Base-by-base conservation (phyloP, 2,888 invertebrate species). In the Amblyteles armatorius region DNA sequence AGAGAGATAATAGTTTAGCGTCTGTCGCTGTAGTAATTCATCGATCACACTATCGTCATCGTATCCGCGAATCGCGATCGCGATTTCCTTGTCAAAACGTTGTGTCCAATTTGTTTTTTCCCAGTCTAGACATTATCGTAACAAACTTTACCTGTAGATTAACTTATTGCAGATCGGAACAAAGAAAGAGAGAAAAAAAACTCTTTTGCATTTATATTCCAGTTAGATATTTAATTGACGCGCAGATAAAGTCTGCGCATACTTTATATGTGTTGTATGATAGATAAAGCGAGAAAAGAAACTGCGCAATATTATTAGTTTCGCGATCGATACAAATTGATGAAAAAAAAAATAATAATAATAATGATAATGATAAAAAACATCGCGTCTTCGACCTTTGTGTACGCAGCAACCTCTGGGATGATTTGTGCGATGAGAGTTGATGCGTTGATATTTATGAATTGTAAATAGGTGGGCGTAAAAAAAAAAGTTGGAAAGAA, bases 151-250 rank as follows among this genome's bases (percentile, higher is more conserved):
- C 16, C 60, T 69, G 1, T 69, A 29, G 44, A 77, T 73, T 60
- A 84, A 77, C n/a, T 78, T 65, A 55, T 82, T 74, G 71, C 60
- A 72, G 65, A 67, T 76, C 57, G 19, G 69, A 68, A 60, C 65
- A 22, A 36, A 82, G 69, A 69, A 60, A 13, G 7, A 68, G 36
- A 13, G 57, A 72, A 76, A 19, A 65, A 68, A 63, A 77, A 44
- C 36, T 52, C 7, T 68, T 76, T 79, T 82, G 79, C 84, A 82
- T 82, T 85, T 76, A 74, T 67, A 74, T 68, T 82, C 71, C 69
- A 76, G 57, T 55, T 69, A 55, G 19, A 33, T 74, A 67, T 79
- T 79, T 71, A 72, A 79, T 84, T 63, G 65, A 26, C 44, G 29
- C 11, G 26, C 50, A 33, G 48, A 48, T 44, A 68, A 9, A 2